Conservation (phyloP, 2,113 vertebrate genomes). For the Ondatra zibethicus region DNA sequence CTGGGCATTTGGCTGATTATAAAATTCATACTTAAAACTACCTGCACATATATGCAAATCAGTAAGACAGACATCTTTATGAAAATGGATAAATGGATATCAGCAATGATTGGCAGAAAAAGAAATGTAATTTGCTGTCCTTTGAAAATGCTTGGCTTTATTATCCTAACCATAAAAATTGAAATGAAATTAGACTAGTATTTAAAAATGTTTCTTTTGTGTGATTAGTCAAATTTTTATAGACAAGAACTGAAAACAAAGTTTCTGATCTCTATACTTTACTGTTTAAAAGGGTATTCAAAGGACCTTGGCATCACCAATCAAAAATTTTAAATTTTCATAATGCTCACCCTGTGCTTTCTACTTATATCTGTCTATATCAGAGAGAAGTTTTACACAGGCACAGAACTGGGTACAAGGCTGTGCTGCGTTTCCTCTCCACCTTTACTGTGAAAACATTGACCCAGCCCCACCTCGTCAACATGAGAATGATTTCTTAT, state of each 20-base stretch:
- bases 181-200: neutral
- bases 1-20: neutral
- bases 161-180: neutral
- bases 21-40: neutral
- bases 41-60: neutral
- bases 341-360: neutral
- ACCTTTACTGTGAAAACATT: neutral
- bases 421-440: too few relatives aligned
- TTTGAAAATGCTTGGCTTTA: neutral
- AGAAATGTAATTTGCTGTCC: neutral
- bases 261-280: neutral
- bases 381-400: neutral
- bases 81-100: neutral
- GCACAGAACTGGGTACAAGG: neutral
- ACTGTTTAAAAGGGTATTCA: neutral
- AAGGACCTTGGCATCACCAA: neutral
- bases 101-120: neutral
- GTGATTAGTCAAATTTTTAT: neutral
- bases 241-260: neutral
- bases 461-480: neutral
- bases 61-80: neutral
- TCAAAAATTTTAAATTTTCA: neutral
- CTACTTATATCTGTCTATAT: neutral
- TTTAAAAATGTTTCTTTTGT: neutral
- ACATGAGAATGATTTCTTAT: neutral